Conservation (phyloP, 2,797 vertebrate species). For the Gambelia wislizenii region DNA sequence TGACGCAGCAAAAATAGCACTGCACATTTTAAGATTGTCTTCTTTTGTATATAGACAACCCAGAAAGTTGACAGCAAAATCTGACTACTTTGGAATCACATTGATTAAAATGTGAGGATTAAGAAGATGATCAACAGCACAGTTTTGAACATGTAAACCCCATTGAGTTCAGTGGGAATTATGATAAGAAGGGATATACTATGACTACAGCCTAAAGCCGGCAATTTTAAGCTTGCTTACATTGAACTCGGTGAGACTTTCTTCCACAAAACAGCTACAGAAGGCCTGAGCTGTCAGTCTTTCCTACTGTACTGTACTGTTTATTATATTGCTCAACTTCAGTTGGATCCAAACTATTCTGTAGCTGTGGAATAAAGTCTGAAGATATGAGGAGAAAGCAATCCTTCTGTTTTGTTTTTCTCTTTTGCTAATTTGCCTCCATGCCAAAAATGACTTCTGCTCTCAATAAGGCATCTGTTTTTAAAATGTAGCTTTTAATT, state of each 20-base stretch:
- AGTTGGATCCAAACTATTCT: background rate
- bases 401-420: background rate
- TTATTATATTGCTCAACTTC: too few species aligned
- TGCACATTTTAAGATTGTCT: background rate
- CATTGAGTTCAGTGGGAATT: background rate
- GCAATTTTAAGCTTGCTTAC: background rate
- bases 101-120: background rate
- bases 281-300: too few species aligned
- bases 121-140: background rate
- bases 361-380: background rate
- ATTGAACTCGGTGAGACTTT: background rate
- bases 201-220: background rate
- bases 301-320: background rate
- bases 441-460: background rate
- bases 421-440: conserved; percentile 1
- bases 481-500: background rate
- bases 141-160: background rate
- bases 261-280: background rate
- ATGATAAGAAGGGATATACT: too few species aligned
- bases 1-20: background rate
- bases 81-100: background rate
- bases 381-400: background rate
- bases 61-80: background rate
- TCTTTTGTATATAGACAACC: background rate
- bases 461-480: conserved; percentile 12